phyloP scores from a whole-genome alignment of 2,113 vertebrate genomes.

The Oreochromis aureus region DNA sequence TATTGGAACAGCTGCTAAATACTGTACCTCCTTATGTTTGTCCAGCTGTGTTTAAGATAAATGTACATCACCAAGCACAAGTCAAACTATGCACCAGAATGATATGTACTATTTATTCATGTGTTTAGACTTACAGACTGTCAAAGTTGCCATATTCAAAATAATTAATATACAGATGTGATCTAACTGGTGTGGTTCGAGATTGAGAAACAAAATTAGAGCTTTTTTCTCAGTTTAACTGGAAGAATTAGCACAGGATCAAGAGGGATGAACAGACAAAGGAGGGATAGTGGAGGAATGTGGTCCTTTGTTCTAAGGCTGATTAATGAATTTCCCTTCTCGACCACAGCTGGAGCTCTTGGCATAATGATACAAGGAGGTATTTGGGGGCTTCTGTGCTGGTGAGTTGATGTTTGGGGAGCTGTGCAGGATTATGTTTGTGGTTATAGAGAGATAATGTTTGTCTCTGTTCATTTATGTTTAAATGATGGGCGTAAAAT shows the following conservation, averaged over 20 bases:
- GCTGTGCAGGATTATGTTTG: background rate
- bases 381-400: background rate
- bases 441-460: background rate
- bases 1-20: background rate
- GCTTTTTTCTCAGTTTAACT: background rate
- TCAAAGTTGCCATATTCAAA: background rate
- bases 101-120: background rate
- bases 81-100: background rate
- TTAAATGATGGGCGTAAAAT: background rate
- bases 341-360: conserved; percentile 49
- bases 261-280: conserved; percentile 23
- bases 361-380: conserved; percentile 17
- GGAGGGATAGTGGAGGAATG: conserved; percentile 43
- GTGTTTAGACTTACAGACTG: background rate
- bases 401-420: background rate
- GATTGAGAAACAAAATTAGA: background rate
- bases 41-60: background rate
- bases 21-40: background rate
- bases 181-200: background rate
- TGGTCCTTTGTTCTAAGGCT: conserved; percentile 50
- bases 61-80: background rate
- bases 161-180: background rate
- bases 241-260: background rate
- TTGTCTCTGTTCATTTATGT: background rate
- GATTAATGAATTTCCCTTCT: conserved; percentile 50